These are phyloP conservation scores for Aspidiotus rigidus DNA, from an alignment of 2,888 invertebrate genomes.

Conservation along the genomic window DNA sequence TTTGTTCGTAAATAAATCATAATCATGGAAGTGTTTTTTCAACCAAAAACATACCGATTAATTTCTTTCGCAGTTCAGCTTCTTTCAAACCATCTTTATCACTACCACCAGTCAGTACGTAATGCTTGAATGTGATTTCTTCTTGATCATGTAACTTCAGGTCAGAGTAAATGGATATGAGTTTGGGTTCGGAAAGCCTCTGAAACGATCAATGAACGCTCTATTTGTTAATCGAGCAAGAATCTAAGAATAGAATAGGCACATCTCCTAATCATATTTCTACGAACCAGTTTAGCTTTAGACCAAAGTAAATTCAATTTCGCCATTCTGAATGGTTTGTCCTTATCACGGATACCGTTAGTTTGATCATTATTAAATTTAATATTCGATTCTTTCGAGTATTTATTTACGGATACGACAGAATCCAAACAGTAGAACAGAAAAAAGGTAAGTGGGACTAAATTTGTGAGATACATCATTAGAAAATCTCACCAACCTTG, in stretches of 20 bases:
- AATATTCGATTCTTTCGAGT: conserved; percentile 28
- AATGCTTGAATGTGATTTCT: conserved; percentile 72
- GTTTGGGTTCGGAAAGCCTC: conserved; percentile 72
- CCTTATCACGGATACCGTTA: conserved; percentile 58
- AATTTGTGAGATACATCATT: no score
- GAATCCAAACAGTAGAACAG: not conserved
- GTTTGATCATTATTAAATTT: conserved; percentile 39
- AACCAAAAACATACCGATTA: conserved; percentile 50
- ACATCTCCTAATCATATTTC: not conserved
- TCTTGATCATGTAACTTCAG: conserved; percentile 87
- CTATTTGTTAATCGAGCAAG: not conserved
- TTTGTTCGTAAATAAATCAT: not conserved
- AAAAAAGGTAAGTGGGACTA: not conserved
- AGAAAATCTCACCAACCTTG: no score
- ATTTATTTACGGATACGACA: conserved; percentile 12
- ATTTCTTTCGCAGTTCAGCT: conserved; percentile 65
- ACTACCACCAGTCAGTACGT: conserved; percentile 66
- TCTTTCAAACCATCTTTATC: conserved; percentile 81
- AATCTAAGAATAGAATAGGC: not conserved
- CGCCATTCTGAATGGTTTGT: conserved; percentile 80
- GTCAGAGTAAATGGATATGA: conserved; percentile 79
- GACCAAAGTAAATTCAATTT: conserved; percentile 82
- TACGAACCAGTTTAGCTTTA: conserved; percentile 75
- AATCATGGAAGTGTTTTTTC: not conserved
- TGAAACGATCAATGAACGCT: conserved; percentile 42